Evolutionary conservation across 53 echinoderm and acorn worm genomes (phyloP), one percentile per base, ranked within the genome.

Genomic region (Stichopus horrens): DNA sequence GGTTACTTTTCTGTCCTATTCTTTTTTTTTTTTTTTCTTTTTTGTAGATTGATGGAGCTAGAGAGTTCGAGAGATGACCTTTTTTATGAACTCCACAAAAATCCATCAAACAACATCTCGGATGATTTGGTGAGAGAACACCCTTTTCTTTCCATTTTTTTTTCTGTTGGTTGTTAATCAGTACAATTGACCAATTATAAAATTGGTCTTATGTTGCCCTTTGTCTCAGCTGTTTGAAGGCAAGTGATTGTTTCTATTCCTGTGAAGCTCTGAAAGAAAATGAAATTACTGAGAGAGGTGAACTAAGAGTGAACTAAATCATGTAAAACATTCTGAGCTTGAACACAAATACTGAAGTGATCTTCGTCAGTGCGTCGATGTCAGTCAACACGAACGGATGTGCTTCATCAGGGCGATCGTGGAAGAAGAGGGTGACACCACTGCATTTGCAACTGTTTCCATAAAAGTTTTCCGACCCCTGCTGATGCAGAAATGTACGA

Each of bases 31-130:
- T 6, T 66, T 88, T 23, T 77, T 7, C 55, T 51, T 86, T 65
- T 18, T n/a, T 75, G 10, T 54, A 96, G 96, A 14, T 79, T 97
- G 65, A 97, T 95, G 95, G 98, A 97, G 21, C 86, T 97, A 74
- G 95, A 95, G 85, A 95, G 92, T 80, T 97, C 98, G 14, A 74
- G 98, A 63, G 95, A 97, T 83, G 98, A 97, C 82, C 89, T 97
- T 19, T 84, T 97, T 57, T 97, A 94, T 89, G 98, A 97, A 87
- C 91, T 97, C 5, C 98, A 97, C 92, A 97, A 97, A 76, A 93
- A 95, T 37, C 98, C 98, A 8, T 95, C 98, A 11, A 94, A 97
- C 57, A 95, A 95, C 51, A 92, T 94, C 5, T 92, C 93, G 0
- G 98, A 95, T 83, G 94, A 95, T 74, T 86, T 94, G 87, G 95